Conservation (phyloP, 2,113 vertebrate genomes). For the Sitta europaea region DNA sequence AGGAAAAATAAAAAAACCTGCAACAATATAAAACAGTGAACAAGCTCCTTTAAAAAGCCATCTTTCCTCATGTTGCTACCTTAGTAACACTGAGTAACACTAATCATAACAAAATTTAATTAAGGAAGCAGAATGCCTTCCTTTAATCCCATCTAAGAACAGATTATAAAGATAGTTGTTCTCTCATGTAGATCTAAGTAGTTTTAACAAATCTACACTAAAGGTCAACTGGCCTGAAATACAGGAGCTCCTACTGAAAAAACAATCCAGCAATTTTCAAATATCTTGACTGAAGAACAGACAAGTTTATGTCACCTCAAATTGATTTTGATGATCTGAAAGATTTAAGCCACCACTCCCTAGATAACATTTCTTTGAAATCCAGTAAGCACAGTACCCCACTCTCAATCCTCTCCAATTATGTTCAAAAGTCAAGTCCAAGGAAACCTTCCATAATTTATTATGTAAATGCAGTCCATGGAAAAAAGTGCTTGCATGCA, state of each 20-base stretch:
- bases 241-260: neutral
- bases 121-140: neutral
- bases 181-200: neutral
- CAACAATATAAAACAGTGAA: neutral
- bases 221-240: neutral
- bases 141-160: constrained; percentile 29
- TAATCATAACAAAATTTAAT: neutral
- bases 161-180: constrained; percentile 5
- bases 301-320: neutral
- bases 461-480: neutral
- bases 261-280: neutral
- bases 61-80: neutral
- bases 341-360: neutral
- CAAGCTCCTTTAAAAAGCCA: neutral
- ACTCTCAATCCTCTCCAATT: neutral
- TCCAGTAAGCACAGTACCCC: neutral
- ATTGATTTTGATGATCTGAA: neutral
- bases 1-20: neutral
- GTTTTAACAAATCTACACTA: neutral
- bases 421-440: neutral
- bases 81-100: neutral
- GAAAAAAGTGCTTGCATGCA: neutral
- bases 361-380: neutral
- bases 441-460: neutral
- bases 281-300: neutral